phyloP scores from a whole-genome alignment of 2,113 vertebrate species.

The Cichladusa arquata region DNA sequence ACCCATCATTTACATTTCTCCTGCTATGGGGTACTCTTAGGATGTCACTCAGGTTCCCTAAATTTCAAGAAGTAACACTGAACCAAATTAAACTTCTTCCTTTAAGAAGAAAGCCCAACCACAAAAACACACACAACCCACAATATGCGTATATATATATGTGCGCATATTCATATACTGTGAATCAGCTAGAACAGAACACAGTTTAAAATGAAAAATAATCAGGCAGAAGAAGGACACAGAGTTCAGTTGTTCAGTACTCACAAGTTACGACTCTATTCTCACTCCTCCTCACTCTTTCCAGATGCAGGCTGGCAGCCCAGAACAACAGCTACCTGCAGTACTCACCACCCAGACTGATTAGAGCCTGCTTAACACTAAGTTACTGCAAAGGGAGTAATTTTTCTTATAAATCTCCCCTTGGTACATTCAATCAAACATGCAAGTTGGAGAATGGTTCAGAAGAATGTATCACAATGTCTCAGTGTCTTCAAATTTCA shows the following conservation, averaged over 20 bases:
- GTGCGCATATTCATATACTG: neutral
- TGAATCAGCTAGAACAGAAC: neutral
- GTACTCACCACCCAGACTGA: neutral
- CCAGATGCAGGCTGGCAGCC: neutral
- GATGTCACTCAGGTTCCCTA: neutral
- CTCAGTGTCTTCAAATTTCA: neutral
- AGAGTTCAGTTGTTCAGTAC: neutral
- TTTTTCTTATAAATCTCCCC: neutral
- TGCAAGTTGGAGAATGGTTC: neutral
- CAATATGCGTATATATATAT: neutral
- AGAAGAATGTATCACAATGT: neutral
- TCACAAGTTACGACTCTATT: neutral
- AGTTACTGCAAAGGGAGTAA: neutral
- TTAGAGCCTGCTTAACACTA: neutral
- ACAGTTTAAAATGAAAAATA: neutral
- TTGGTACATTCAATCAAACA: neutral
- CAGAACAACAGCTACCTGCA: neutral
- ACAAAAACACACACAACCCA: neutral
- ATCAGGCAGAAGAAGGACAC: neutral
- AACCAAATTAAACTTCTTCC: neutral
- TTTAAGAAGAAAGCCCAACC: neutral
- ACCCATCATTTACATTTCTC: neutral
- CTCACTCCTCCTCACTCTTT: neutral
- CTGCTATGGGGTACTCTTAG: neutral
- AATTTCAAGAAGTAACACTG: neutral